These are phyloP conservation scores for Zaprionus camerounensis DNA, from an alignment of 1,140 invertebrate species.

Conservation along the genomic window DNA sequence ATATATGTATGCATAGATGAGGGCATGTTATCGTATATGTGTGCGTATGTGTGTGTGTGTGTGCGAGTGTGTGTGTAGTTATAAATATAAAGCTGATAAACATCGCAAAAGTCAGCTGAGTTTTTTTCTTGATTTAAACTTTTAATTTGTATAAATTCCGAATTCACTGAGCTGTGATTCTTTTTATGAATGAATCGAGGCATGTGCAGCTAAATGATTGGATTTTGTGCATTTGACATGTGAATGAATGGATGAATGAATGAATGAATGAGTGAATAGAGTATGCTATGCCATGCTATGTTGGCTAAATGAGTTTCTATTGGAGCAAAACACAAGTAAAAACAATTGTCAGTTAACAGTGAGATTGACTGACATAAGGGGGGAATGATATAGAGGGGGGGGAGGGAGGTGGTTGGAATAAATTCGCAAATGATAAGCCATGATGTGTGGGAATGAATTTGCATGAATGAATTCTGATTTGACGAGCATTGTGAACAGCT, in stretches of 20 bases:
- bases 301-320: slow-evolving; percentile 35
- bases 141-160: slow-evolving; percentile 26
- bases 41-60: not conserved
- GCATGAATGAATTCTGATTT: slow-evolving; percentile 44
- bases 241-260: slow-evolving; percentile 35
- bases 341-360: slow-evolving; percentile 6
- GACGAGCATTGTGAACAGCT: slow-evolving; percentile 34
- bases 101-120: slow-evolving; percentile 18
- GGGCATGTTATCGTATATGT: slow-evolving; percentile 3
- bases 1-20: slow-evolving; percentile 3
- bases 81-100: slow-evolving; percentile 27
- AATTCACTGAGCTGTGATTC: slow-evolving; percentile 58
- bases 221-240: slow-evolving; percentile 59
- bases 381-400: not conserved
- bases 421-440: slow-evolving; percentile 37
- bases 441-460: slow-evolving; percentile 23
- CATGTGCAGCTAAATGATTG: slow-evolving; percentile 57
- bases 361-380: not conserved
- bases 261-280: slow-evolving; percentile 25
- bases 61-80: slow-evolving; percentile 13
- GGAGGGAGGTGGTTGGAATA: not conserved
- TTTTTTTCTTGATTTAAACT: not conserved
- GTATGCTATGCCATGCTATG: slow-evolving; percentile 25
- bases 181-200: slow-evolving; percentile 46
- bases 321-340: slow-evolving; percentile 25